Evolutionary conservation across 2,113 vertebrate genomes (phyloP).

Genomic region (Guaruba guarouba): DNA sequence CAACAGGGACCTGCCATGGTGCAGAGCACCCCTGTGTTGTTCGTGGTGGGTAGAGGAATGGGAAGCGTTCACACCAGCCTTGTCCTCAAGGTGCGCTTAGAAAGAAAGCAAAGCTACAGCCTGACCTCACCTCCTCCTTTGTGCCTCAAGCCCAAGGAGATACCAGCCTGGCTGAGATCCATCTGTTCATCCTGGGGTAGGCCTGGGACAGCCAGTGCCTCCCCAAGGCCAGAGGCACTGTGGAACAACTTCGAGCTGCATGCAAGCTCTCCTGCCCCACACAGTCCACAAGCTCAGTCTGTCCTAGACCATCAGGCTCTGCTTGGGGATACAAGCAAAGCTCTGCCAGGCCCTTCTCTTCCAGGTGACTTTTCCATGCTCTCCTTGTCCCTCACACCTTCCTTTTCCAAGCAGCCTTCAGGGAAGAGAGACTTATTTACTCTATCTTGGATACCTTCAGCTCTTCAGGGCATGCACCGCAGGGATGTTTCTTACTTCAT

Average conservation of each 20-base stretch:
- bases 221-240: fast-evolving
- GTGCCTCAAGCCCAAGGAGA: no score
- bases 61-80: neutral
- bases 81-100: neutral
- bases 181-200: fast-evolving
- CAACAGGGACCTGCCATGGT: neutral
- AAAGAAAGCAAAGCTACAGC: neutral
- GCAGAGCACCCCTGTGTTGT: neutral
- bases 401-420: neutral
- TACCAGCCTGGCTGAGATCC: neutral
- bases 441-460: neutral
- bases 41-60: neutral
- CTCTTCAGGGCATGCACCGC: neutral
- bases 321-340: neutral
- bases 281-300: neutral
- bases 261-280: neutral
- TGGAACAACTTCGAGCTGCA: neutral
- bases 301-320: neutral
- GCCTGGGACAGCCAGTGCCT: neutral
- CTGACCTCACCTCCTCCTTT: neutral
- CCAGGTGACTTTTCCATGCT: neutral
- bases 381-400: neutral
- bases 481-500: neutral
- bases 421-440: neutral
- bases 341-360: neutral